A percentile compares a stretch with the other conserved stretches of the same genome.
phyloP scores from a whole-genome alignment of 2,113 vertebrate genomes.

The Pipra filicauda region DNA sequence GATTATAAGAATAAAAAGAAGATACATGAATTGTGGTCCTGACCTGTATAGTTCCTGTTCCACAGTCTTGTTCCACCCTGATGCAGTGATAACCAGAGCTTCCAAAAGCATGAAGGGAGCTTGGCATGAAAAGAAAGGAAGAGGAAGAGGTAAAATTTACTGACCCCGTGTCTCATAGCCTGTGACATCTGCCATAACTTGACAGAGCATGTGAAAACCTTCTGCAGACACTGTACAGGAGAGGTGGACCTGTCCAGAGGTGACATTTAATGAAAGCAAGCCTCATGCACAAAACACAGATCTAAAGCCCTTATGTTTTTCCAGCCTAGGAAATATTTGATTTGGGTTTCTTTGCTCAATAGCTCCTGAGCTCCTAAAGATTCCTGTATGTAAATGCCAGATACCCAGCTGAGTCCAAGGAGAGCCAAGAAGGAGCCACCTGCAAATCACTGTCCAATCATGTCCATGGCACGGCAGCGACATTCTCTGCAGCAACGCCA shows the following conservation, averaged over 20 bases:
- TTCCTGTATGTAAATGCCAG: neutral
- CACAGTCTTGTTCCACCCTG: neutral
- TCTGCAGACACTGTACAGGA: neutral
- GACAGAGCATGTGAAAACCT: neutral
- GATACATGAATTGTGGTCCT: neutral
- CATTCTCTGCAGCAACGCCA: neutral
- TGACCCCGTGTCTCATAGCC: neutral
- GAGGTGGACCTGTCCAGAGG: neutral
- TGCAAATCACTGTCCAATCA: neutral
- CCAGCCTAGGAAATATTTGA: neutral
- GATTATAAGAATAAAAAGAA: neutral
- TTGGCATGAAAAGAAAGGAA: neutral
- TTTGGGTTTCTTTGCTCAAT: neutral
- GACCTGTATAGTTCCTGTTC: neutral
- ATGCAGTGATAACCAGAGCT: neutral
- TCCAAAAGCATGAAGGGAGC: neutral
- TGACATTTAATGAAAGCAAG: neutral
- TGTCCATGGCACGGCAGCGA: rapidly evolving
- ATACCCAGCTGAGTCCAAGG: neutral
- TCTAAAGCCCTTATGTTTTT: neutral
- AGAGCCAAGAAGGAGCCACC: neutral
- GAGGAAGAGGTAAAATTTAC: neutral
- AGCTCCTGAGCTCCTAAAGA: neutral
- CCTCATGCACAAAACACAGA: neutral
- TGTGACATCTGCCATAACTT: neutral